Conservation (phyloP, 2,797 vertebrate genomes). For the Acanthiza pusilla region DNA sequence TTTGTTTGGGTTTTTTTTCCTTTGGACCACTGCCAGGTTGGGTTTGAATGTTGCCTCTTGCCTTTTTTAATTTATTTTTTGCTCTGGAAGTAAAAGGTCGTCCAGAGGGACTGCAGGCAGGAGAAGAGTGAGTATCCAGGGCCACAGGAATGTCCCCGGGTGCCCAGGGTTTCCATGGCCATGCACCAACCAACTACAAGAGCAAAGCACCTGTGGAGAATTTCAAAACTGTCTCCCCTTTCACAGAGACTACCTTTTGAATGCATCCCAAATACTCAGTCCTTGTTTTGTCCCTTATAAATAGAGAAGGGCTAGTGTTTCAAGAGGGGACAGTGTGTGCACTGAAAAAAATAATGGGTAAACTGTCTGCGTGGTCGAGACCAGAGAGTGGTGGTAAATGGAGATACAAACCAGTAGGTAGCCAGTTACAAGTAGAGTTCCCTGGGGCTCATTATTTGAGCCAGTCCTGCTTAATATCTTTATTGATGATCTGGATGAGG, state of each 20-base stretch:
- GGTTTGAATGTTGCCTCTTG: not conserved
- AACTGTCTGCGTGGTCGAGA: not conserved
- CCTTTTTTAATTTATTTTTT: not conserved
- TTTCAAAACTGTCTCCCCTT: not conserved
- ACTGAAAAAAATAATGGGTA: not conserved
- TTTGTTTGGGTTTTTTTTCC: not conserved
- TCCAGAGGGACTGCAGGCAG: not conserved
- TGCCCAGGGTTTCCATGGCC: not conserved
- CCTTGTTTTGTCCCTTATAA: not conserved
- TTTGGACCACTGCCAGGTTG: not conserved
- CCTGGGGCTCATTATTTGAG: not conserved
- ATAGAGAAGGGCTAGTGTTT: not conserved
- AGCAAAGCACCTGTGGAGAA: not conserved
- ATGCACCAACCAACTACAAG: not conserved
- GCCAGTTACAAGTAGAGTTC: not conserved
- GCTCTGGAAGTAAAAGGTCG: not conserved
- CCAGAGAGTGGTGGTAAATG: not conserved
- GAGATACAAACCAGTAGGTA: fast-evolving
- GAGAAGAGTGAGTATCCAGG: not conserved
- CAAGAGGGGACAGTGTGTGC: not conserved
- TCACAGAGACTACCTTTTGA: not conserved
- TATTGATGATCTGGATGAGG: not conserved
- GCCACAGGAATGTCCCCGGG: not conserved
- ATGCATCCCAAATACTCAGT: not conserved
- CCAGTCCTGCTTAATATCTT: not conserved